These are phyloP conservation scores for Noctua janthe DNA, from an alignment of 2,888 invertebrate genomes.

Conservation along the genomic window DNA sequence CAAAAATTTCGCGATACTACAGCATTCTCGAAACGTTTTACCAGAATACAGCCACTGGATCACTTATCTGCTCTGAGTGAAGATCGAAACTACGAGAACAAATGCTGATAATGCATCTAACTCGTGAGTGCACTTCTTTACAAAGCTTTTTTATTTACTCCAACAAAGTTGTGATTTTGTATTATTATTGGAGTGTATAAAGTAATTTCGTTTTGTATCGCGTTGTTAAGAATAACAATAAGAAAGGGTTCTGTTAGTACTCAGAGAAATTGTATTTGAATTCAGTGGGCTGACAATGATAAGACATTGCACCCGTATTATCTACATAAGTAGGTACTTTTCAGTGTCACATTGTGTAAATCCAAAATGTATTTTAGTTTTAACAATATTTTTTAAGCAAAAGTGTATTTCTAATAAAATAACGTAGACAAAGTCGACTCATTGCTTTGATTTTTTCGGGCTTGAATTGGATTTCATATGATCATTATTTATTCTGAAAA, in stretches of 20 bases:
- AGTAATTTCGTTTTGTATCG: slow-evolving; percentile 47
- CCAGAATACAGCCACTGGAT: slow-evolving; percentile 65
- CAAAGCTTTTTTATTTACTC: slow-evolving; percentile 60
- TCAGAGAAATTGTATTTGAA: slow-evolving; percentile 38
- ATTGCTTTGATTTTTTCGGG: not conserved
- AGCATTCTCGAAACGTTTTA: not conserved
- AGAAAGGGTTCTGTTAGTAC: slow-evolving; percentile 9
- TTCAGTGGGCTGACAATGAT: slow-evolving; percentile 38
- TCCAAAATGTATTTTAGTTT: not conserved
- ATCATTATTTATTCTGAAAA: not conserved
- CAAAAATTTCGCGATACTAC: not conserved
- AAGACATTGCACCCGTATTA: slow-evolving; percentile 26
- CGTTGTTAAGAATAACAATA: slow-evolving; percentile 38
- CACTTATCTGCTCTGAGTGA: slow-evolving; percentile 69
- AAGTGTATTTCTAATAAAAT: not conserved
- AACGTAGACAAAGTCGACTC: not conserved
- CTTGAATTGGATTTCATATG: not conserved
- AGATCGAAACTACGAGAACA: slow-evolving; percentile 71
- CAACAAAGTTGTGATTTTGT: slow-evolving; percentile 35
- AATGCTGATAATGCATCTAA: slow-evolving; percentile 73
- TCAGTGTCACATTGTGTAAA: not conserved
- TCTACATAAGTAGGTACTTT: slow-evolving; percentile 7
- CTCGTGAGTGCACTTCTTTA: slow-evolving; percentile 71
- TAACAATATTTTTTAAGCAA: not conserved
- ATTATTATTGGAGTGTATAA: slow-evolving; percentile 38